phyloP scores from a whole-genome alignment of 2,888 invertebrate genomes.

The Pherbina coryleti region DNA sequence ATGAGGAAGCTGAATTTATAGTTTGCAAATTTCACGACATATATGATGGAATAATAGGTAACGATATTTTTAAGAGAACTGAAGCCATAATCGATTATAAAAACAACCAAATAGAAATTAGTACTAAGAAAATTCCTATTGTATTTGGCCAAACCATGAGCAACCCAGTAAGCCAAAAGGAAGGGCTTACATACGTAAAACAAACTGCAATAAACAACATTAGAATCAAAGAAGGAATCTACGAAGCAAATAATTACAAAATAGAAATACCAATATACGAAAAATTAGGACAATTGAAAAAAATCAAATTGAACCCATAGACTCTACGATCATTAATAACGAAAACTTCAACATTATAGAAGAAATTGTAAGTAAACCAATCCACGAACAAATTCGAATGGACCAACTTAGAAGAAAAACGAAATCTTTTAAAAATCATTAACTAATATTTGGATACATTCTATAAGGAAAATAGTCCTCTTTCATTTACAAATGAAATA shows the following conservation, averaged over 20 bases:
- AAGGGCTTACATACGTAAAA: no score
- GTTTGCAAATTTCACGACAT: slow-evolving; percentile 39
- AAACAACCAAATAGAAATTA: no score
- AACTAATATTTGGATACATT: no score
- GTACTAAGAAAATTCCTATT: no score
- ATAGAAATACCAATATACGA: neutral
- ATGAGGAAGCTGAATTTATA: slow-evolving; percentile 30
- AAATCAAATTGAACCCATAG: no score
- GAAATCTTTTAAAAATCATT: neutral
- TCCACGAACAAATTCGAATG: slow-evolving; percentile 35
- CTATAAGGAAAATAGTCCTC: slow-evolving; percentile 7
- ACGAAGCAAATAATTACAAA: no score
- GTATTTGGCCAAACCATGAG: no score
- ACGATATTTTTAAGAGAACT: slow-evolving; percentile 29
- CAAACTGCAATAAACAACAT: neutral
- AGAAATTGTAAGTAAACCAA: slow-evolving; percentile 3
- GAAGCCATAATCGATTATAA: no score
- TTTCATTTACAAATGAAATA: slow-evolving; percentile 5
- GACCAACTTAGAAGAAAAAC: slow-evolving; percentile 11
- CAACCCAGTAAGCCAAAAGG: no score
- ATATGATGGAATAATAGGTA: slow-evolving; percentile 42
- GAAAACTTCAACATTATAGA: no score
- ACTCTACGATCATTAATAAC: no score
- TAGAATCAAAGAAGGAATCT: slow-evolving; percentile 19
- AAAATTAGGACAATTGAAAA: neutral